Evolutionary conservation across 1,140 invertebrate species (phyloP), one percentile per base, ranked within the genome.

Genomic region (Drosophila sulfurigaster): DNA sequence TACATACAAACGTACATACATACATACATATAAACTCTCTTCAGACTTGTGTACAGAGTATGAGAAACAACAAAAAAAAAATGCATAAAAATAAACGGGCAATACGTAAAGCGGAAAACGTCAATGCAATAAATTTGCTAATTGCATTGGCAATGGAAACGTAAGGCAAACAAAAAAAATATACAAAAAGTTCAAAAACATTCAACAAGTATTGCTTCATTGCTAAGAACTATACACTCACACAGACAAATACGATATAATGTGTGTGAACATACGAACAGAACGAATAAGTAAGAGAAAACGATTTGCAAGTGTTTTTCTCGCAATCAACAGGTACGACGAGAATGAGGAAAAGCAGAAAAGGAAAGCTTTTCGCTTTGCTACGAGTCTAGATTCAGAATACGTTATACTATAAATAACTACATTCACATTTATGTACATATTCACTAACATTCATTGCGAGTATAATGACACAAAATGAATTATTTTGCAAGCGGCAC

Each of bases 91-190:
- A 65, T 56, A 56, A 46, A 54, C 32, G 49, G 49, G 56, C 69
- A 67, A 73, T 30, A 46, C 74, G 69, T 69, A 77, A 72, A 79
- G 64, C 78, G 78, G 78, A 79, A 79, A 79, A 74, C 74, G 59
- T 56, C 74, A 69, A 77, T 79, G 78, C 78, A 79, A 79, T 79
- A 79, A 77, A 79, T 79, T 79, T 75, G 74, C 72, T 78, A 83
- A 83, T 83, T 83, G 79, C 81, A 83, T 82, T 83, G 81, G 79
- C 81, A 83, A 81, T 83, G 81, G 81, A 80, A 83, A 74, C 75
- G 60, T 66, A 60, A 78, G 46, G 69, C 48, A 75, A 69, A 69
- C 56, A 43, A 13, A 69, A 69, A 69, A 49, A 43, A 15, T 25
- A 71, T 32, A 74, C n/a, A 75, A 73, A 85, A 83, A 83, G 80